These are phyloP conservation scores for Lasioglossum marginatum DNA, from an alignment of 2,888 invertebrate species.

Conservation along the genomic window DNA sequence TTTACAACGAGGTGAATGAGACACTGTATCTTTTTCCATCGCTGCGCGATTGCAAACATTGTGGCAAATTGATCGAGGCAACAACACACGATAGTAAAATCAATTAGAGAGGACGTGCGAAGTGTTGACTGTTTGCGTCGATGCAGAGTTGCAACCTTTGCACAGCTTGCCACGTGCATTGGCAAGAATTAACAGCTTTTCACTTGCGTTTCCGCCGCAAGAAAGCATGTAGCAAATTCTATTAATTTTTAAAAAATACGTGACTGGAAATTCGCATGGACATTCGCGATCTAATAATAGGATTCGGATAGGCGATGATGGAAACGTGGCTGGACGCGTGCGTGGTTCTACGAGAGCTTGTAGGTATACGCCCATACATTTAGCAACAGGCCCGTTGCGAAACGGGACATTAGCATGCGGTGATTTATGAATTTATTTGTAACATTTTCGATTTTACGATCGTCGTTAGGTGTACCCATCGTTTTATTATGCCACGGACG, in stretches of 20 bases:
- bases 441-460: slow-evolving; percentile 73
- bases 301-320: background rate
- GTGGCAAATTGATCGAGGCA: background rate
- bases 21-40: background rate
- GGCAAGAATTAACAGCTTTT: background rate
- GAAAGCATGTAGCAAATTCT: background rate
- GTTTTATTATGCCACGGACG: slow-evolving; percentile 59
- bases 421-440: slow-evolving; percentile 75
- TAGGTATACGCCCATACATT: slow-evolving; percentile 18
- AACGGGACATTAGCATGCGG: slow-evolving; percentile 65
- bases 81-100: background rate
- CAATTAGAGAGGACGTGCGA: background rate
- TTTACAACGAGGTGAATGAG: background rate
- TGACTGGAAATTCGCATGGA: background rate
- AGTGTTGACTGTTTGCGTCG: background rate
- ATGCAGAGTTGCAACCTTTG: background rate
- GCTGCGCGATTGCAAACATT: background rate
- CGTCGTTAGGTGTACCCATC: slow-evolving; percentile 70
- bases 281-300: slow-evolving; percentile 3
- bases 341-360: background rate
- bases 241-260: background rate
- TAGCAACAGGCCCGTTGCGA: slow-evolving; percentile 7
- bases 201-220: background rate
- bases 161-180: background rate
- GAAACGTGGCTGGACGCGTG: background rate